Evolutionary conservation across 2,797 vertebrate species (phyloP).

Genomic region (Diplodus sargus): DNA sequence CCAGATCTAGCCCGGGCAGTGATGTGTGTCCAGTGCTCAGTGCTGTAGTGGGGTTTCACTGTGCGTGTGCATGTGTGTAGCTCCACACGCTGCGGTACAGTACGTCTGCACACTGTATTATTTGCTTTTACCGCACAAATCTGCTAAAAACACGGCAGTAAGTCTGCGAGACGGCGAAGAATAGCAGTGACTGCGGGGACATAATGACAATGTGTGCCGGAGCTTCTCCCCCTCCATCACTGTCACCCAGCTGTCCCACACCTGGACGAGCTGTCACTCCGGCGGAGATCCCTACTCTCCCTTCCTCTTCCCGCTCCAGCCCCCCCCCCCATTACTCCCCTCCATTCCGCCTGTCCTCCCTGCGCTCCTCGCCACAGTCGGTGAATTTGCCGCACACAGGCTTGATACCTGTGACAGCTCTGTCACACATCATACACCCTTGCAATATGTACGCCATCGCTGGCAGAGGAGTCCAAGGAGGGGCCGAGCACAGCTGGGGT

Average conservation of each 20-base stretch:
- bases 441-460: constrained; percentile 30
- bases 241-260: constrained; percentile 66
- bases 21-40: constrained; percentile 50
- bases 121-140: constrained; percentile 26
- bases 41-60: constrained; percentile 15
- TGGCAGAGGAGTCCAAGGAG: constrained; percentile 9
- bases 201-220: constrained; percentile 28
- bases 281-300: constrained; percentile 5
- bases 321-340: constrained; percentile 22
- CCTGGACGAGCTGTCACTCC: constrained; percentile 72
- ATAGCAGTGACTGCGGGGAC: constrained; percentile 13
- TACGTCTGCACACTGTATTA: constrained; percentile 1
- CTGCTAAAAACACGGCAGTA: constrained; percentile 19
- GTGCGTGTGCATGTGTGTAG: neutral
- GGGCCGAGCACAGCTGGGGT: constrained; percentile 31
- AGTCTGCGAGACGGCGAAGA: constrained; percentile 30
- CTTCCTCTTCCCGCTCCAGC: neutral
- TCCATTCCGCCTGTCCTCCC: constrained; percentile 26
- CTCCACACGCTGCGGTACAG: neutral
- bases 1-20: constrained; percentile 70
- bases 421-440: constrained; percentile 72
- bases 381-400: constrained; percentile 44
- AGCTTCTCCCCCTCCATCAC: constrained; percentile 66
- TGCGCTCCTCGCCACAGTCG: constrained; percentile 36
- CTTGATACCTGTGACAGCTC: constrained; percentile 73